Evolutionary conservation across 2,797 vertebrate genomes (phyloP).

Genomic region (Characodon lateralis): DNA sequence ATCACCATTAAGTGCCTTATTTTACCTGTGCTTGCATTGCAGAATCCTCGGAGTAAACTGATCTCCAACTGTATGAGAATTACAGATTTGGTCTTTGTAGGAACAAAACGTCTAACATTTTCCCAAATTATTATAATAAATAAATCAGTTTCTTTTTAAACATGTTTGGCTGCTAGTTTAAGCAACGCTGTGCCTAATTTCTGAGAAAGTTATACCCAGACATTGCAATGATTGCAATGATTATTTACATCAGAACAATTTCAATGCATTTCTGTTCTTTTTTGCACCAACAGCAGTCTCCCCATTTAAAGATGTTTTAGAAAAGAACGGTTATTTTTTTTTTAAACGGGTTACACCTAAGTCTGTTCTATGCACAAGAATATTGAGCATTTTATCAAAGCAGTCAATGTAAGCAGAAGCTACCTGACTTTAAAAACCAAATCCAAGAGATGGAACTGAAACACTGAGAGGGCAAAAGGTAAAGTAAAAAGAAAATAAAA

Average conservation of each 20-base stretch:
- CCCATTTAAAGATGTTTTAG: not conserved
- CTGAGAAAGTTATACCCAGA: not conserved
- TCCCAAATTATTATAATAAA: not conserved
- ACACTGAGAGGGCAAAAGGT: slow-evolving; percentile 30
- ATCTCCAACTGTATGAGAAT: slow-evolving; percentile 40
- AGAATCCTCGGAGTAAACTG: slow-evolving; percentile 66
- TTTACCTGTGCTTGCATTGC: slow-evolving; percentile 77
- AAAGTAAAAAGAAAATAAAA: slow-evolving; percentile 21
- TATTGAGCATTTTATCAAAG: not conserved
- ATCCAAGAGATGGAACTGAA: slow-evolving; percentile 4
- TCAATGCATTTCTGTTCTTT: not conserved
- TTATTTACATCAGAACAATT: not conserved
- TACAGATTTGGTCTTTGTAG: slow-evolving; percentile 36
- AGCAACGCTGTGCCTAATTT: slow-evolving; percentile 5
- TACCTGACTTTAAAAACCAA: not conserved
- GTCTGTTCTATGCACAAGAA: not conserved
- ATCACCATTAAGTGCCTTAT: slow-evolving; percentile 65
- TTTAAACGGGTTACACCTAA: not conserved
- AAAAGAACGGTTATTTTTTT: not conserved
- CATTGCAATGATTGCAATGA: not conserved
- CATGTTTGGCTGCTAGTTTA: not conserved
- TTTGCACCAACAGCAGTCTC: not conserved
- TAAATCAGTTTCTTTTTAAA: not conserved
- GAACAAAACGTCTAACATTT: slow-evolving; percentile 15
- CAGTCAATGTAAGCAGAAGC: not conserved